phyloP scores from a whole-genome alignment of 2,797 vertebrate genomes.

The Enteromius treurensis region DNA sequence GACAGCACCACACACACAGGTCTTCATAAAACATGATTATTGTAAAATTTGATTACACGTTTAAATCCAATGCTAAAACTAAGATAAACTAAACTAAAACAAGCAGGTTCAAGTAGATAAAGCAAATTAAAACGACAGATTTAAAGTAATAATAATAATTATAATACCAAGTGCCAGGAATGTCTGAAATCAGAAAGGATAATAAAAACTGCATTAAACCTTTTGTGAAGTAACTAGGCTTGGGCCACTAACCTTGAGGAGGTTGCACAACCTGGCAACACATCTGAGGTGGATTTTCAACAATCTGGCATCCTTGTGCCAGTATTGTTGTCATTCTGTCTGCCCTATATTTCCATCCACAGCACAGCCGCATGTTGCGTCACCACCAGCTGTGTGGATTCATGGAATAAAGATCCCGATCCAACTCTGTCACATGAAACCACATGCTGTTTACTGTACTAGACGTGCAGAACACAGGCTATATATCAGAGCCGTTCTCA shows the following conservation, averaged over 20 bases:
- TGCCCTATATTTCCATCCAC: constrained; percentile 31
- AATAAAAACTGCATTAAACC: not conserved
- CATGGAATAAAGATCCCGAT: constrained; percentile 18
- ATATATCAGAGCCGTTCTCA: not conserved
- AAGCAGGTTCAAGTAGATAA: not conserved
- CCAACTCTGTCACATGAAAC: constrained; percentile 31
- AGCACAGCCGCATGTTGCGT: constrained; percentile 68
- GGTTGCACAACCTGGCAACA: constrained; percentile 20
- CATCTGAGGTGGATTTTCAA: not conserved
- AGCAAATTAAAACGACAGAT: not conserved
- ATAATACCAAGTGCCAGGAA: no score
- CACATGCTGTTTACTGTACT: constrained; percentile 25
- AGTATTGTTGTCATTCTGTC: constrained; percentile 29
- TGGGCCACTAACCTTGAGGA: not conserved
- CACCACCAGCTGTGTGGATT: constrained; percentile 65
- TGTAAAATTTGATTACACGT: not conserved
- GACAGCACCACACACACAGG: no score
- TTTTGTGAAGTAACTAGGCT: not conserved
- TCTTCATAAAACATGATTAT: not conserved
- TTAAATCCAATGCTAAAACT: not conserved
- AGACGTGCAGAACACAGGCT: constrained; percentile 8
- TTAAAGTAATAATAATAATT: not conserved
- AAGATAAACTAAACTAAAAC: not conserved
- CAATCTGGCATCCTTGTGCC: constrained; percentile 31
- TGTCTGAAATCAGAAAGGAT: not conserved